Evolutionary conservation across 2,888 invertebrate species (phyloP).

Genomic region (Vanessa cardui): DNA sequence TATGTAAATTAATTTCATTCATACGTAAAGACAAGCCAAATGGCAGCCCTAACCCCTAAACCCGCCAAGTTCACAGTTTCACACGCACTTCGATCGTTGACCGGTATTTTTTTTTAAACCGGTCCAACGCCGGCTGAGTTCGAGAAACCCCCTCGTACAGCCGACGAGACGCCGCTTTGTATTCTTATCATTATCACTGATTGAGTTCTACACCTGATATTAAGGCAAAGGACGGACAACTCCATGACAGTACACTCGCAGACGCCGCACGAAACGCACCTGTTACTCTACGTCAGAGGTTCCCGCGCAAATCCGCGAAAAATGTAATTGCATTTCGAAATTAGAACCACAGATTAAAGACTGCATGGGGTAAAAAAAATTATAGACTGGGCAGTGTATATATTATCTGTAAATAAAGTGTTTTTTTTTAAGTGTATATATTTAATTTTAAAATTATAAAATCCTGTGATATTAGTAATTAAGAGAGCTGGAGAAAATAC

Average conservation of each 20-base stretch:
- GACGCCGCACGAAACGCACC: conserved; percentile 55
- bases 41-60: conserved; percentile 33
- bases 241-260: conserved; percentile 57
- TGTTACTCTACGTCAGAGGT: conserved; percentile 45
- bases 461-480: conserved; percentile 79
- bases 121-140: conserved; percentile 48
- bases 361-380: conserved; percentile 47
- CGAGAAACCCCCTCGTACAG: conserved; percentile 35
- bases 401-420: conserved; percentile 50
- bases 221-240: conserved; percentile 56
- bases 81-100: conserved; percentile 50
- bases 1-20: not conserved
- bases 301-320: conserved; percentile 41
- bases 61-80: conserved; percentile 33
- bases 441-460: conserved; percentile 55
- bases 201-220: conserved; percentile 72
- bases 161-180: conserved; percentile 48
- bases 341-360: conserved; percentile 45
- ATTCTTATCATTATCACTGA: conserved; percentile 62
- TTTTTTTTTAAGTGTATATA: conserved; percentile 52
- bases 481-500: conserved; percentile 55
- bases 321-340: conserved; percentile 46
- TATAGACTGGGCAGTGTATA: conserved; percentile 55
- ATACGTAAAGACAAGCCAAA: conserved; percentile 5
- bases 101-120: conserved; percentile 50